Conservation (phyloP, 2,113 vertebrate genomes). For the Merops nubicus region DNA sequence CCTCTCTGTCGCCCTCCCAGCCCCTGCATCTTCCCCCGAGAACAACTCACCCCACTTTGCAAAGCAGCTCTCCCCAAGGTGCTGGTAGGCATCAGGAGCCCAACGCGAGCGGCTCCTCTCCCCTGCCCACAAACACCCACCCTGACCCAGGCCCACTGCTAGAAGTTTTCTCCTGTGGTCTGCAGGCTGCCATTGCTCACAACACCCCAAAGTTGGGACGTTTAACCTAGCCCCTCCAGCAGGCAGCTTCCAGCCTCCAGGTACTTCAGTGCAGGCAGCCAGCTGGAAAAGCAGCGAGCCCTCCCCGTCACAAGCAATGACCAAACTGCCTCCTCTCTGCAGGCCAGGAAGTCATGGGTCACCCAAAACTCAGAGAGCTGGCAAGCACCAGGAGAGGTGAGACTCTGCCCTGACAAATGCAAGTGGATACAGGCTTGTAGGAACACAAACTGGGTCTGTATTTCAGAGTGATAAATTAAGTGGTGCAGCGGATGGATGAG, state of each 20-base stretch:
- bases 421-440: not conserved
- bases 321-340: not conserved
- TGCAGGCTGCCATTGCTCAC: not conserved
- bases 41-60: not conserved
- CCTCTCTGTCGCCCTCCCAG: not conserved
- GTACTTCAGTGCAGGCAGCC: not conserved
- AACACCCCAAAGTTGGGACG: not conserved
- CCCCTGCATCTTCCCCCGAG: not conserved
- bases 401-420: not conserved
- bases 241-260: not conserved
- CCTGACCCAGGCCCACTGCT: not conserved
- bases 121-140: not conserved
- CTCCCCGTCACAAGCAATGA: not conserved
- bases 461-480: not conserved
- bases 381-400: not conserved
- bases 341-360: not conserved
- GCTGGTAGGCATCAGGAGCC: not conserved
- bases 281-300: fast-evolving
- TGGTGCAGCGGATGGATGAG: not conserved
- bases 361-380: not conserved
- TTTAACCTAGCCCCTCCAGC: not conserved
- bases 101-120: not conserved
- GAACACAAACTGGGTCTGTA: not conserved
- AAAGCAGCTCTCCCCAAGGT: not conserved
- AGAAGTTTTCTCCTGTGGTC: not conserved